A percentile compares a stretch with the other conserved stretches of the same genome.
phyloP scores from a whole-genome alignment of 35 echinoderm and acorn worm species.

The Holothuria glaberrima region DNA sequence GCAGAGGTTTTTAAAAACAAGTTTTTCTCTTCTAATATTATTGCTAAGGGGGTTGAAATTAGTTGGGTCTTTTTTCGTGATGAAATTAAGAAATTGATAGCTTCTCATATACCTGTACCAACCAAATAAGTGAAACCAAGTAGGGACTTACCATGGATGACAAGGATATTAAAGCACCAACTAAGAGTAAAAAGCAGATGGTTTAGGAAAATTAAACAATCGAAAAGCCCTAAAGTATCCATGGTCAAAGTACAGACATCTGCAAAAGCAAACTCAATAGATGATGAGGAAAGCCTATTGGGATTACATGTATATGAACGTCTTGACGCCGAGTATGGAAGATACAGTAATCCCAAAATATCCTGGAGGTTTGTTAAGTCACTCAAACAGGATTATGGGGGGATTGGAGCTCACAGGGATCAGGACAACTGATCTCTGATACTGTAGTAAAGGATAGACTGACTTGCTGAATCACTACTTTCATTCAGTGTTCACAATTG shows the following conservation, averaged over 20 bases:
- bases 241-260: conserved; percentile 41
- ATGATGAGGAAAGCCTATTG: conserved; percentile 31
- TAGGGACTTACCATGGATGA: conserved; percentile 53
- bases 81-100: conserved; percentile 19
- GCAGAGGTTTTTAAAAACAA: neutral
- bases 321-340: conserved; percentile 54
- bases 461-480: too few relatives aligned
- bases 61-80: conserved; percentile 30
- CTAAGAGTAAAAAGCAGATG: too few relatives aligned
- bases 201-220: too few relatives aligned
- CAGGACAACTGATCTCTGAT: too few relatives aligned
- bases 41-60: neutral
- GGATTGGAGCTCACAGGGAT: too few relatives aligned
- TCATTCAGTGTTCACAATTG: too few relatives aligned
- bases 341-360: too few relatives aligned
- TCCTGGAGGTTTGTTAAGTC: too few relatives aligned
- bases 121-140: conserved; percentile 32
- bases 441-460: too few relatives aligned
- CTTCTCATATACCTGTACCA: conserved; percentile 5
- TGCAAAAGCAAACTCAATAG: conserved; percentile 34
- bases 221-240: neutral
- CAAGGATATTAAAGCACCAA: conserved; percentile 44
- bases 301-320: conserved; percentile 50
- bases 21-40: neutral
- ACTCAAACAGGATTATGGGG: too few relatives aligned